A percentile compares a stretch with the other conserved stretches of the same genome.
These are phyloP conservation scores for Chymomyza caudatula DNA, from an alignment of 2,888 invertebrate genomes.

Conservation along the genomic window DNA sequence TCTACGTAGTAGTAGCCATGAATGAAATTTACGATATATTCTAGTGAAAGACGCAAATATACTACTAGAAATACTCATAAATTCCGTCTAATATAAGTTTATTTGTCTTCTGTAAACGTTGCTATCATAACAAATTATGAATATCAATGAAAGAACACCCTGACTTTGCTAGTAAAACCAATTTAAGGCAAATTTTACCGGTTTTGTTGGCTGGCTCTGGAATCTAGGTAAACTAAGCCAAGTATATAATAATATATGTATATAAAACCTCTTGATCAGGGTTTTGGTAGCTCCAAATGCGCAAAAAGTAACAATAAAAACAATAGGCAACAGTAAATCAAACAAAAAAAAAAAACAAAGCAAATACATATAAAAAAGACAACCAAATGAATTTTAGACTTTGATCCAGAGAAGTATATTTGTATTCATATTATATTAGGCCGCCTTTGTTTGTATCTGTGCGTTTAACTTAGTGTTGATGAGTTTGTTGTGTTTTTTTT, in stretches of 20 bases:
- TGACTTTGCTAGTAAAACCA: neutral
- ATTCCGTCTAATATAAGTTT: neutral
- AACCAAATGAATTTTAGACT: conserved; percentile 52
- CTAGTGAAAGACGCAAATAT: neutral
- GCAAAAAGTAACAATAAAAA: conserved; percentile 21
- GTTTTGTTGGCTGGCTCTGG: neutral
- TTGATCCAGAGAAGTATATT: conserved; percentile 60
- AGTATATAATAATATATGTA: too few species aligned
- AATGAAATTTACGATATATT: neutral
- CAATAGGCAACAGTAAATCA: conserved; percentile 25
- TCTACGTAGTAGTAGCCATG: neutral
- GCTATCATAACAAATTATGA: too few species aligned
- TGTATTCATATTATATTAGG: conserved; percentile 10
- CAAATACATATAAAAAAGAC: conserved; percentile 5
- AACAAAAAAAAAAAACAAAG: neutral
- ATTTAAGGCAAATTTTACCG: neutral
- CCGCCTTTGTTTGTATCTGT: conserved; percentile 47
- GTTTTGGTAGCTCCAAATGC: conserved; percentile 13
- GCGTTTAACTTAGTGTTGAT: conserved; percentile 22
- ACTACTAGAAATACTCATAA: too few species aligned
- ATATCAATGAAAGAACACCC: too few species aligned
- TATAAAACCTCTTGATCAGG: neutral
- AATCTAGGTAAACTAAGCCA: too few species aligned
- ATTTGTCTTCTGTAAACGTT: neutral
- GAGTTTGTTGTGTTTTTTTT: conserved; percentile 2